Percentiles rank a stretch among this genome's conserved stretches.
Conservation (phyloP, 2,888 invertebrate genomes). For the Synergus itoensis region DNA sequence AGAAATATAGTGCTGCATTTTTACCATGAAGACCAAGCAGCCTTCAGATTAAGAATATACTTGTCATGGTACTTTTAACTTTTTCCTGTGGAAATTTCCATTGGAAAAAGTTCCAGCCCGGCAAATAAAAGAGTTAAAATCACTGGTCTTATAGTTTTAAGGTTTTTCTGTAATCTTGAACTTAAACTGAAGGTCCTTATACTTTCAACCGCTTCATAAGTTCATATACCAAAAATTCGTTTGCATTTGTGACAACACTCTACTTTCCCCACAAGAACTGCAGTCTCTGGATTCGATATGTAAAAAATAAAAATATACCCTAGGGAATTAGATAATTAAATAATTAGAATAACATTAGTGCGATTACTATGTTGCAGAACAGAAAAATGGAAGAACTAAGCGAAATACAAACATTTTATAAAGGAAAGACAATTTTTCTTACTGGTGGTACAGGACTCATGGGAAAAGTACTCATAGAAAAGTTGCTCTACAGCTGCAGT, state of each 20-base stretch:
- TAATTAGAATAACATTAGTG: neutral
- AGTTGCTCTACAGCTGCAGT: slow-evolving; percentile 74
- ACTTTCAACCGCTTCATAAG: too few species aligned
- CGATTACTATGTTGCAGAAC: slow-evolving; percentile 47
- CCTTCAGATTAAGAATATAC: neutral
- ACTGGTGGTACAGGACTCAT: slow-evolving; percentile 78
- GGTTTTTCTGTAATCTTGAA: too few species aligned
- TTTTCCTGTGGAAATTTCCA: slow-evolving; percentile 11
- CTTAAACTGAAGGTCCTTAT: too few species aligned
- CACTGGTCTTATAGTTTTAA: too few species aligned
- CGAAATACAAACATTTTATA: slow-evolving; percentile 68
- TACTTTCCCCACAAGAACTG: too few species aligned
- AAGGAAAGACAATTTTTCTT: slow-evolving; percentile 74
- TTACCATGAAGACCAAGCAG: neutral
- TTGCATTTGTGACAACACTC: too few species aligned
- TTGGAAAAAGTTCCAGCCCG: neutral
- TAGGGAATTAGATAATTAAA: neutral
- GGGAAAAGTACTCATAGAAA: slow-evolving; percentile 78
- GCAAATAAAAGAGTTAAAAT: neutral
- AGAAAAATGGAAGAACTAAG: slow-evolving; percentile 60
- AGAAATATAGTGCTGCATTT: slow-evolving; percentile 8
- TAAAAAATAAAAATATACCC: too few species aligned
- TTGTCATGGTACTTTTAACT: neutral
- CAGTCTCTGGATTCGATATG: too few species aligned
- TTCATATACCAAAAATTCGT: too few species aligned